Evolutionary conservation across 2,113 vertebrate genomes (phyloP), one percentile per base, ranked within the genome.

Genomic region (Murina feae): DNA sequence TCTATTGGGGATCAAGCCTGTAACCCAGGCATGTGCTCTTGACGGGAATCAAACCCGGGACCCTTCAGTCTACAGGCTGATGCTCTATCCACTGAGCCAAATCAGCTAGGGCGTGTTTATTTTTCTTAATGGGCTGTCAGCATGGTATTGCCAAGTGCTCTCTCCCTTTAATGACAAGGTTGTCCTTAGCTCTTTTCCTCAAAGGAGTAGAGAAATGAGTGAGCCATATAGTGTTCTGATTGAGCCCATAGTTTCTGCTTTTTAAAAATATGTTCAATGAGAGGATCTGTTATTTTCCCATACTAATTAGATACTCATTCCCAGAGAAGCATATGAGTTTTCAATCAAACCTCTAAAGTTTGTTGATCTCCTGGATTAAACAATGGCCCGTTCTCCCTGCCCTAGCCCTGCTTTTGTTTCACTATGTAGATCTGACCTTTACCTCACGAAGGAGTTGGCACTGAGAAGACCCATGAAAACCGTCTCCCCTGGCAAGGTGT

Each of bases 191-290:
- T 92, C 78, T 95, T 91, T 76, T 51, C 75, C 94, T 93, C 44
- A 71, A 18, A 95, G 82, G 49, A 32, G 8, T 1, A 66, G 75
- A 1, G 0, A 78, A 93, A 85, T 2, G 18, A 97, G 65, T 4
- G 6, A 84, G 28, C 75, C 1, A 0, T 32, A 30, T 1, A 94
- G 32, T 68, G 8, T 82, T 69, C 32, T 60, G 44, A 78, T 89
- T 12, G 2, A 97, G 58, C 93, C 89, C 89, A 88, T 85, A 86
- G 93, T 65, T 91, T 94, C 96, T 95, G 65, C 86, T 89, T 95
- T 97, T 94, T 82, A 94, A 96, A 96, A 96, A 93, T 96, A 95
- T 95, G 65, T 86, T 96, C 97, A 94, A 97, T 78, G 71, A 98
- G 78, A 83, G 35, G 51, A 91, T 63, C 60, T 28, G 10, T 91